Evolutionary conservation across 2,113 vertebrate species (phyloP), one percentile per base, ranked within the genome.

Genomic region (Capreolus pygargus): DNA sequence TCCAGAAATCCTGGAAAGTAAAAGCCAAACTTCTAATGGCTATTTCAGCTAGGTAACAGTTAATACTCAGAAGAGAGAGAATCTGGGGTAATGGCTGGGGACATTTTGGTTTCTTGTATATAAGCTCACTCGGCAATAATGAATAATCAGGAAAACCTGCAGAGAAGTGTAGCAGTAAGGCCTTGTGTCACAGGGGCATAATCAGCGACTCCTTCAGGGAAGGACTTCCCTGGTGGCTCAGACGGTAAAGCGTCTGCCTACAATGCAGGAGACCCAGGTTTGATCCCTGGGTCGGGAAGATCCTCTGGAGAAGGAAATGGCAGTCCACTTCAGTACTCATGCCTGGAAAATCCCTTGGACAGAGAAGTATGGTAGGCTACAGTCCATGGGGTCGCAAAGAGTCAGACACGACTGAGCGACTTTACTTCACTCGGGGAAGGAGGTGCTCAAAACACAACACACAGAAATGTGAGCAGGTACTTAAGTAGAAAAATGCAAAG

Each of bases 1-100:
- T 82, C 50, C 25, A 58, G 82, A 55, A 83, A 95, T 96, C 7
- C 81, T 79, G 17, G 9, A 97, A 93, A 79, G 19, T 39, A 57
- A 96, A 96, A 86, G 39, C 30, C 88, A 81, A 89, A 94, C 43
- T 93, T 50, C 78, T 45, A 86, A 61, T 45, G 33, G 27, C 30
- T 88, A 64, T 94, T 95, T 91, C 70, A 78, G 55, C 11, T 54
- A 74, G 82, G 16, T 84, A 94, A 87, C 54, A 9, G 17, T 92
- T 96, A 95, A 76, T 95, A 98, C 74, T 94, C 91, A 87, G 9
- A 93, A 88, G 28, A 47, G 19, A 89, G n/a, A n/a, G 43, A 47
- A 95, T 89, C 45, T 60, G 33, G 45, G 30, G 1, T 94, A 67
- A 67, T 47, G 88, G 27, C 89, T 93, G 47, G 15, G 21, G 17